Conservation (phyloP, 2,797 vertebrate species). For the Lepus townsendii region DNA sequence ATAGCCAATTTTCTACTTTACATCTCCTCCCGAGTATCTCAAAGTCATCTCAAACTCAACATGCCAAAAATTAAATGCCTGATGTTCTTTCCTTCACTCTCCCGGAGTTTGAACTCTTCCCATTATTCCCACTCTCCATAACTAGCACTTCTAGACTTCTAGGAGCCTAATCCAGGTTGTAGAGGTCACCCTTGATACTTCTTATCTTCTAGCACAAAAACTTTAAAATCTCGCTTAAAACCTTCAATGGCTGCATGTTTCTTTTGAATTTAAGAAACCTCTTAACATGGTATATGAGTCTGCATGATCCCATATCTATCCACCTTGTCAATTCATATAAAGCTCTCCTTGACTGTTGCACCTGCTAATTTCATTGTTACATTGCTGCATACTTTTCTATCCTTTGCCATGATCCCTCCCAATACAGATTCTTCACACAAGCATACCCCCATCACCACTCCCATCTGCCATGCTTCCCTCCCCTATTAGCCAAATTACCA, state of each 20-base stretch:
- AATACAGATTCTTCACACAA: neutral
- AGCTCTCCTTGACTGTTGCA: neutral
- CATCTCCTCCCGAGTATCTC: neutral
- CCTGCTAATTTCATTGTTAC: neutral
- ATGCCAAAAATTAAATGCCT: slow-evolving; percentile 27
- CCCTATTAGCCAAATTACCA: neutral
- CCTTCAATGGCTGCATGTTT: neutral
- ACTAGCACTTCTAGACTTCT: neutral
- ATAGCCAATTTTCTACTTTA: slow-evolving; percentile 47
- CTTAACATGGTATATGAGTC: neutral
- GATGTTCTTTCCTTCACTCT: neutral
- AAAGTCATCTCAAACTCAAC: slow-evolving; percentile 50
- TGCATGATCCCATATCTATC: neutral
- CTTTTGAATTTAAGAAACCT: neutral
- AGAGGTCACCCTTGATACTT: neutral
- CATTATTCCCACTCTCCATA: neutral
- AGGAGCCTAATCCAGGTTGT: neutral
- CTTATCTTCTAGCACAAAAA: neutral
- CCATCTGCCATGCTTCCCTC: neutral
- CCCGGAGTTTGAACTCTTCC: neutral
- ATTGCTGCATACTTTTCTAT: neutral
- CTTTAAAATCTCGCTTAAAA: neutral
- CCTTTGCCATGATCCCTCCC: neutral
- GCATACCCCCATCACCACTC: accelerated
- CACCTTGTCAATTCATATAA: neutral